Percentiles rank a stretch among this genome's conserved stretches.
phyloP scores from a whole-genome alignment of 1,140 invertebrate genomes.

The Spodoptera frugiperda region DNA sequence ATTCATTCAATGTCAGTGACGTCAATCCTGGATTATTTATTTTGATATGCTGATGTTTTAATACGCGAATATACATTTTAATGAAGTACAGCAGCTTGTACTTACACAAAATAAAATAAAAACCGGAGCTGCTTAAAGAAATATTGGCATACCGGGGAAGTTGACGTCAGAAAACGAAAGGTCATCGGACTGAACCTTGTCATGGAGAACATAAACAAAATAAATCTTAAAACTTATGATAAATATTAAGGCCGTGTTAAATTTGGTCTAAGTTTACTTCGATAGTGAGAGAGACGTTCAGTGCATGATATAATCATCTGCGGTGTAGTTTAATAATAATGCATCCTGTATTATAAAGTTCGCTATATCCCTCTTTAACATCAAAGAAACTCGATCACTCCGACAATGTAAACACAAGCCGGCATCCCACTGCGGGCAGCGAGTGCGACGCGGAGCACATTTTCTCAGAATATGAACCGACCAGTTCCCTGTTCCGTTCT shows the following conservation, averaged over 20 bases:
- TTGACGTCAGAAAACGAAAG: slow-evolving; percentile 28
- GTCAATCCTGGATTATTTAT: slow-evolving; percentile 28
- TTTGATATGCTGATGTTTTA: slow-evolving; percentile 33
- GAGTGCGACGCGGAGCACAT: slow-evolving; percentile 43
- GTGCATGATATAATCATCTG: slow-evolving; percentile 6
- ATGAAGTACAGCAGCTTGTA: not conserved
- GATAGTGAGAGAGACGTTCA: not conserved
- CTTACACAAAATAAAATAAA: slow-evolving; percentile 5
- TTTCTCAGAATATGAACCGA: slow-evolving; percentile 46
- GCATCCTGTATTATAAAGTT: slow-evolving; percentile 47
- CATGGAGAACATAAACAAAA: slow-evolving; percentile 11
- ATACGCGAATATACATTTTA: slow-evolving; percentile 14
- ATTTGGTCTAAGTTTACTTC: slow-evolving; percentile 6
- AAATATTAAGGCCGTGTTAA: not conserved
- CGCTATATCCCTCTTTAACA: slow-evolving; percentile 43
- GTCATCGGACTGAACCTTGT: slow-evolving; percentile 13
- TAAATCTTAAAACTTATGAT: slow-evolving; percentile 10
- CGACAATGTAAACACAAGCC: slow-evolving; percentile 52
- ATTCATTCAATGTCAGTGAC: slow-evolving; percentile 39
- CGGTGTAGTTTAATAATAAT: slow-evolving; percentile 36
- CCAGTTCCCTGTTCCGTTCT: slow-evolving; percentile 46
- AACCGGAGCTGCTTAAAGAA: slow-evolving; percentile 7
- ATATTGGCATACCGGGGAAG: not conserved
- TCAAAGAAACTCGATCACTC: slow-evolving; percentile 51
- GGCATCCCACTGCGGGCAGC: slow-evolving; percentile 42